Percentiles rank a stretch among this genome's conserved stretches.
These are phyloP conservation scores for Pristionchus pacificus DNA, from an alignment of 1,140 invertebrate species.

Conservation along the genomic window DNA sequence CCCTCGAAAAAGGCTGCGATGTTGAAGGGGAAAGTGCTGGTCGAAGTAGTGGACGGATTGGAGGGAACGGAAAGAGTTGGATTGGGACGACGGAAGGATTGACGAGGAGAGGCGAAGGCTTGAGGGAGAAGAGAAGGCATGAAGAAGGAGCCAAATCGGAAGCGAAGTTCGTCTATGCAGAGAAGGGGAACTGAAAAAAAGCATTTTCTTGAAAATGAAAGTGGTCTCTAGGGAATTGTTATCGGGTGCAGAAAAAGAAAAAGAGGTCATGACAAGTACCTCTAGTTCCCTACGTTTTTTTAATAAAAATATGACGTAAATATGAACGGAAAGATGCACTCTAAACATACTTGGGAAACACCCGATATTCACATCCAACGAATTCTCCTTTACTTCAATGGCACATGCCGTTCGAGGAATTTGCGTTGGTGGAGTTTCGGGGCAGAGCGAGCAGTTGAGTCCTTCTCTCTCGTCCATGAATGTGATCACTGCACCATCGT, in stretches of 20 bases:
- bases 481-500: neutral
- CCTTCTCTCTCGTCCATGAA: neutral
- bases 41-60: no score
- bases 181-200: slow-evolving; percentile 21
- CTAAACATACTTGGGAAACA: neutral
- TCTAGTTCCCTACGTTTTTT: no score
- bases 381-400: neutral
- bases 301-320: no score
- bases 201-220: slow-evolving; percentile 9
- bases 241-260: no score
- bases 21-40: no score
- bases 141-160: slow-evolving; percentile 16
- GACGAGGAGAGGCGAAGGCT: neutral
- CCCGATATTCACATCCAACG: neutral
- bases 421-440: neutral
- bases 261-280: no score
- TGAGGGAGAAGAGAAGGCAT: neutral
- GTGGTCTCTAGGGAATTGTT: no score
- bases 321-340: no score
- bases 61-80: no score
- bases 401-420: neutral
- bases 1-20: no score
- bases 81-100: neutral
- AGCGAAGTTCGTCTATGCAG: slow-evolving; percentile 25
- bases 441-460: neutral